Evolutionary conservation across 2,888 invertebrate genomes (phyloP).

Genomic region (Agrypnus murinus): DNA sequence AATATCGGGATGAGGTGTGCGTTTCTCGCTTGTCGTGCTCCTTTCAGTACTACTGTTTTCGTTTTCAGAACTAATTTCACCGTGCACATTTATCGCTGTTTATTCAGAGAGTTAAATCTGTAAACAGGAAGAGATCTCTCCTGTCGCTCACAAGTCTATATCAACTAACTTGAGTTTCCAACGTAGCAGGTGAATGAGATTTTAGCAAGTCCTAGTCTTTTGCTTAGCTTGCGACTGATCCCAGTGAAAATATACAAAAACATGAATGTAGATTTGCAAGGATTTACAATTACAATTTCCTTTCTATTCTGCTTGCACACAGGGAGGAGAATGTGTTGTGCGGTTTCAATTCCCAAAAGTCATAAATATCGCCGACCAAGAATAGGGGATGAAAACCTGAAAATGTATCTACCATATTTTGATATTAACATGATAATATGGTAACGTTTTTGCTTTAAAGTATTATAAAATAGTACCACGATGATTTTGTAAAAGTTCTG

Average conservation of each 20-base stretch:
- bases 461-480: too few species aligned
- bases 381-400: conserved; percentile 51
- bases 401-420: conserved; percentile 36
- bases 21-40: not conserved
- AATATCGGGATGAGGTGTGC: conserved; percentile 5
- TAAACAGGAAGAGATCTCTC: not conserved
- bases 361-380: conserved; percentile 61
- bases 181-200: conserved; percentile 22
- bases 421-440: too few species aligned
- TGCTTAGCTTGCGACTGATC: conserved; percentile 16
- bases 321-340: conserved; percentile 49
- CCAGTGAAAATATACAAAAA: conserved; percentile 46
- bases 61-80: not conserved
- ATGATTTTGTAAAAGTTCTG: too few species aligned
- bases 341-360: conserved; percentile 59
- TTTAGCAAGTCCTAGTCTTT: not conserved
- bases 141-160: not conserved
- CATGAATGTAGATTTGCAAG: conserved; percentile 54
- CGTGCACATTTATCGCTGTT: conserved; percentile 17
- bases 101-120: conserved; percentile 6
- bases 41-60: not conserved
- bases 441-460: too few species aligned
- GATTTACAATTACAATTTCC: conserved; percentile 63
- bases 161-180: not conserved
- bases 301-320: conserved; percentile 53